A percentile compares a stretch with the other conserved stretches of the same genome.
Conservation (phyloP, 1,140 invertebrate species). For the Anoplolepis gracilipes region DNA sequence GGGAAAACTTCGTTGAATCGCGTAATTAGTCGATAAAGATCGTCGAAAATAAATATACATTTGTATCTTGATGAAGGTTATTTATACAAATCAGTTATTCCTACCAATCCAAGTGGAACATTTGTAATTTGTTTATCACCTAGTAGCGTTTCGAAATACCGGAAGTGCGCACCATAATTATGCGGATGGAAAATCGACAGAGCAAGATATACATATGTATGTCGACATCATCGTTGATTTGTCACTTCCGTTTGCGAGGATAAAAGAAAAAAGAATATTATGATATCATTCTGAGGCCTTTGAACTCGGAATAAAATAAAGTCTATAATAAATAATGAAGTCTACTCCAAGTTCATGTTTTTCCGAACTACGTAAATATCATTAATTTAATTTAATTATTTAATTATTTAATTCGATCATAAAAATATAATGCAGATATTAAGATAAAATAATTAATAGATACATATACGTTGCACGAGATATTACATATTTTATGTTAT, state of each 20-base stretch:
- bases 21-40: neutral
- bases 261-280: neutral
- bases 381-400: too few relatives aligned
- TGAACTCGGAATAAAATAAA: neutral
- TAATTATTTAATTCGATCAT: too few relatives aligned
- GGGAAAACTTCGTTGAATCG: neutral
- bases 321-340: neutral
- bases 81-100: conserved; percentile 61
- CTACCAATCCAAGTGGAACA: neutral
- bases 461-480: too few relatives aligned
- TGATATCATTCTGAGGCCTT: neutral
- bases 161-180: conserved; percentile 57
- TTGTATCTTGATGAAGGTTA: neutral
- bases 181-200: conserved; percentile 10
- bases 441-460: too few relatives aligned
- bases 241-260: conserved; percentile 19
- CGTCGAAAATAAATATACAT: neutral
- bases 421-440: too few relatives aligned
- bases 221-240: conserved; percentile 36
- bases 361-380: too few relatives aligned
- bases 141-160: conserved; percentile 37
- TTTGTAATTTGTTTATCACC: conserved; percentile 61
- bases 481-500: too few relatives aligned
- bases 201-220: conserved; percentile 37
- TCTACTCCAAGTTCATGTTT: too few relatives aligned